A percentile compares a stretch with the other conserved stretches of the same genome.
Conservation (phyloP, 1,140 invertebrate species). For the Phenacoccus solenopsis region DNA sequence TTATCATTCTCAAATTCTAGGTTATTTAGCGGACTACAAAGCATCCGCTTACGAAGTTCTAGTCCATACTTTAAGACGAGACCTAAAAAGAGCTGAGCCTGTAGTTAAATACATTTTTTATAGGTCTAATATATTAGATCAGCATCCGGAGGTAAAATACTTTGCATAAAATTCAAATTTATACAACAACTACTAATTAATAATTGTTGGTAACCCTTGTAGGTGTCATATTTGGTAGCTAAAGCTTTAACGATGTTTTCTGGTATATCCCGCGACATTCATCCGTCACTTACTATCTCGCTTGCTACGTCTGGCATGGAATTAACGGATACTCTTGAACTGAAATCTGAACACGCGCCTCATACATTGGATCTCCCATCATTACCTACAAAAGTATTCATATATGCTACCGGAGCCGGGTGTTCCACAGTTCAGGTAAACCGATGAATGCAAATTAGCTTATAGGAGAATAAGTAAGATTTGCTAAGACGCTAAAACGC, state of each 20-base stretch:
- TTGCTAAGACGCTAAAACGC: neutral
- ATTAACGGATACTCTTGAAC: conserved; percentile 45
- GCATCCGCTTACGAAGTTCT: conserved; percentile 36
- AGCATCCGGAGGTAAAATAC: conserved; percentile 38
- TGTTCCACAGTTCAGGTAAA: conserved; percentile 48
- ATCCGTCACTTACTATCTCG: conserved; percentile 45
- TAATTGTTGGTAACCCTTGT: conserved; percentile 19
- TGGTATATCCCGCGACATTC: conserved; percentile 41
- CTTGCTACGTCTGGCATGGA: conserved; percentile 52
- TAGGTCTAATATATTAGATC: conserved; percentile 43
- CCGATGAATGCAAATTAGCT: conserved; percentile 12
- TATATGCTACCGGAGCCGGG: conserved; percentile 49
- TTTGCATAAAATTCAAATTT: neutral
- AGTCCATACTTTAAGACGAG: conserved; percentile 37
- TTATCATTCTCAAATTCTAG: conserved; percentile 25
- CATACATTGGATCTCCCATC: conserved; percentile 43
- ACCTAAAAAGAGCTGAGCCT: conserved; percentile 44
- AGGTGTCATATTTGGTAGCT: conserved; percentile 41
- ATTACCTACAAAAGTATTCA: conserved; percentile 48
- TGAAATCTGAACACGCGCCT: conserved; percentile 39
- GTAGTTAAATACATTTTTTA: conserved; percentile 48
- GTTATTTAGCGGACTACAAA: conserved; percentile 37
- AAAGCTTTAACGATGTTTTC: conserved; percentile 44
- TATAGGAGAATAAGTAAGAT: neutral
- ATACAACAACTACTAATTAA: neutral